Evolutionary conservation across 2,113 vertebrate species (phyloP), one percentile per base, ranked within the genome.

Genomic region (Gallinago undulata): DNA sequence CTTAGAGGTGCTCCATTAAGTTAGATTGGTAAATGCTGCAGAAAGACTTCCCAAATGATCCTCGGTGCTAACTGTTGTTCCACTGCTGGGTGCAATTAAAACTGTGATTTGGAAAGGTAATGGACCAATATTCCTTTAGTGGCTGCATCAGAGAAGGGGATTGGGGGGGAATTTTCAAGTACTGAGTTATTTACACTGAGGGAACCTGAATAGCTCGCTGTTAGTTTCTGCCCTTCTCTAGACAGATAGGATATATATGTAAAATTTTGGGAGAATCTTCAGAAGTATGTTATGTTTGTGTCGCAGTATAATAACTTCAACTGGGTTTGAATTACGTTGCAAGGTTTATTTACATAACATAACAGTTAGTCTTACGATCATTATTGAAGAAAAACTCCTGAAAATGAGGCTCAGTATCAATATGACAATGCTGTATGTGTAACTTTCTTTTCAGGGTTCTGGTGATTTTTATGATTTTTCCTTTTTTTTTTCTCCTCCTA

Each of bases 101-200:
- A 84, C 69, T 43, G 56, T 37, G n/a, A 55, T 90, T 95, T 90
- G 69, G 68, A 76, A 95, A 67, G 25, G 21, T 64, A 57, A 57
- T 62, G 67, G 57, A 55, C 30, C 19, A 62, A 30, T 87, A 72
- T 56, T 84, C 21, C 23, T 39, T 66, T 45, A 56, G 33, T 69
- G 69, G 8, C 64, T 76, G 17, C 35, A 17, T 62, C 33, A 30
- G 28, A 67, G 39, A 66, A 9, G 3, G 22, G 4, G 12, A 1
- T 28, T 69, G n/a, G 27, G 27, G 15, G 12, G 39, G 18, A 37
- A 31, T 87, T 79, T 74, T 79, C 55, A 69, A 41, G 56, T 60
- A 50, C 45, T 21, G 59, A 80, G 39, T 75, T 66, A 35, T 47
- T 62, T 80, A 60, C 31, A 31, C n/a, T 43, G 55, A 11, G 33